Evolutionary conservation across 2,113 vertebrate genomes (phyloP).

Genomic region (Genyomyrus donnyi): DNA sequence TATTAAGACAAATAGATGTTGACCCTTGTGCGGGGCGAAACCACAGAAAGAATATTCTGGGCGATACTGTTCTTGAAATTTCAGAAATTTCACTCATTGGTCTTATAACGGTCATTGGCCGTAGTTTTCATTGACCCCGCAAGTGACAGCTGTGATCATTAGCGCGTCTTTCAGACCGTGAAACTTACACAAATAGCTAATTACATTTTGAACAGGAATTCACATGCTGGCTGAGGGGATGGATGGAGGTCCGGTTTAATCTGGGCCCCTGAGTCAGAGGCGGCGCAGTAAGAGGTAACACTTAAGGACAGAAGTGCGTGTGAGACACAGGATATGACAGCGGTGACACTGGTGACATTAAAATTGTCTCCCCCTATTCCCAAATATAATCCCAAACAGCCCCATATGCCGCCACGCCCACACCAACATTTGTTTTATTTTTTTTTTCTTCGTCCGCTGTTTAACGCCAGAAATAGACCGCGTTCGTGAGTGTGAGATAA

Average conservation of each 20-base stretch:
- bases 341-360: neutral
- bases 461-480: constrained; percentile 16
- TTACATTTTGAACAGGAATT: neutral
- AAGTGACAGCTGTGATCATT: neutral
- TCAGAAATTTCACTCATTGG: neutral
- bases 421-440: neutral
- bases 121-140: neutral
- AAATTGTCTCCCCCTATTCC: neutral
- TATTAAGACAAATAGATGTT: neutral
- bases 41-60: neutral
- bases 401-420: neutral
- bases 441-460: neutral
- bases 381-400: neutral
- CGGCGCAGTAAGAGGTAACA: neutral
- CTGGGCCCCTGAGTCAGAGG: neutral
- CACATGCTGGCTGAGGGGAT: neutral
- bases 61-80: neutral
- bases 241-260: neutral
- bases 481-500: constrained; percentile 8
- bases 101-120: neutral
- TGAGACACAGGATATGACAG: neutral
- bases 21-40: neutral
- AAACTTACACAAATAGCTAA: neutral
- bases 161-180: neutral
- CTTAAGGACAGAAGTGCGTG: neutral